These are phyloP conservation scores for Haemorhous mexicanus DNA, from an alignment of 2,113 vertebrate genomes.

Conservation along the genomic window DNA sequence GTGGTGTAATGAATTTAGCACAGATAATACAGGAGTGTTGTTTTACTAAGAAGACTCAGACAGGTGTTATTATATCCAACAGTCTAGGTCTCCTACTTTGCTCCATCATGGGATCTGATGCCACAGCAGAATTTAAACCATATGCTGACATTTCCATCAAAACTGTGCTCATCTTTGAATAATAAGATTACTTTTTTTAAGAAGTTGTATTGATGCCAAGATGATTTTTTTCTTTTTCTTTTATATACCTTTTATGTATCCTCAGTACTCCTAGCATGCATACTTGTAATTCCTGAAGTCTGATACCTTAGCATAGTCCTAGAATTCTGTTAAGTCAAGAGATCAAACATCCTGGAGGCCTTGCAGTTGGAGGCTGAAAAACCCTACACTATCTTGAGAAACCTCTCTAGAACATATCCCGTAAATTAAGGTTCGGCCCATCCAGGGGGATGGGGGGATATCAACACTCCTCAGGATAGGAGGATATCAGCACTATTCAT, in stretches of 20 bases:
- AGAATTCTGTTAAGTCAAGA: background rate
- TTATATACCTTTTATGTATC: background rate
- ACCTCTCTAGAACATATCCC: background rate
- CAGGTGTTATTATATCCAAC: background rate
- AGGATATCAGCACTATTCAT: background rate
- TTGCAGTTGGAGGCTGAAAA: rapidly evolving
- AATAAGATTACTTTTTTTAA: background rate
- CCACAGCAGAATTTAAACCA: background rate
- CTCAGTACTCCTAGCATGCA: background rate
- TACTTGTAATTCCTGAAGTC: background rate
- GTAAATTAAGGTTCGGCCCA: background rate
- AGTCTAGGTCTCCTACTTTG: background rate
- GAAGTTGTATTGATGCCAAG: background rate
- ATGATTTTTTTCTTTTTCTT: background rate
- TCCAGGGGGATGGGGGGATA: background rate
- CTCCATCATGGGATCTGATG: background rate
- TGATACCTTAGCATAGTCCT: background rate
- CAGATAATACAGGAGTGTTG: background rate
- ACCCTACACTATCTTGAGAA: rapidly evolving
- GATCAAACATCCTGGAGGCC: background rate
- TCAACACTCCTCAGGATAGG: background rate
- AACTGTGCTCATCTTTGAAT: background rate
- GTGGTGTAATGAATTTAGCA: background rate
- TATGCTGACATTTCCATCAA: background rate
- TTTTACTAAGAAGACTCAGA: background rate